These are phyloP conservation scores for Agrotis ipsilon DNA, from an alignment of 2,888 invertebrate species.

Conservation along the genomic window DNA sequence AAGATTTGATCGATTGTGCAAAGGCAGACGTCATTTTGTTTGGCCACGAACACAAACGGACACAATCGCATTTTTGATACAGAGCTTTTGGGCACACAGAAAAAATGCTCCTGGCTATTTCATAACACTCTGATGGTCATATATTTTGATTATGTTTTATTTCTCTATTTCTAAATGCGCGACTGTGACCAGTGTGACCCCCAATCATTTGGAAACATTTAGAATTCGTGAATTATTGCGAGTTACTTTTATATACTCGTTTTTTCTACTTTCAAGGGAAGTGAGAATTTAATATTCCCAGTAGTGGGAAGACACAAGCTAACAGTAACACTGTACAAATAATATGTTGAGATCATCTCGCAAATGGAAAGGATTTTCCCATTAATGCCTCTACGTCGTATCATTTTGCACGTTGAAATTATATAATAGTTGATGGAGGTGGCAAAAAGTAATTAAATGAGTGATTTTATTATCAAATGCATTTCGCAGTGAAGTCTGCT, in stretches of 20 bases:
- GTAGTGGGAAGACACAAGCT: too few species aligned
- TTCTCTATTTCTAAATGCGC: background rate
- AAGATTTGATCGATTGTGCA: slow-evolving; percentile 61
- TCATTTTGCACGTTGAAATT: background rate
- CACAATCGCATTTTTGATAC: slow-evolving; percentile 65
- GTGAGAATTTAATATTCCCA: too few species aligned
- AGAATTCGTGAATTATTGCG: background rate
- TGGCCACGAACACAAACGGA: slow-evolving; percentile 62
- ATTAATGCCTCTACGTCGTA: background rate
- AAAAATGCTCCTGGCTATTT: slow-evolving; percentile 25
- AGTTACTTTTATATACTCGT: too few species aligned
- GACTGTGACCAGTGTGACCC: too few species aligned
- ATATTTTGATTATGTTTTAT: slow-evolving; percentile 23
- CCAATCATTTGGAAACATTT: background rate
- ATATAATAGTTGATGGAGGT: background rate
- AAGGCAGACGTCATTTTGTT: slow-evolving; percentile 55
- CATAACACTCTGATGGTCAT: slow-evolving; percentile 9
- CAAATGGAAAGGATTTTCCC: background rate
- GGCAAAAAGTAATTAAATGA: slow-evolving; percentile 15
- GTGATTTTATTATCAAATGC: background rate
- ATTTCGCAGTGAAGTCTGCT: slow-evolving; percentile 2
- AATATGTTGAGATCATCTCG: background rate
- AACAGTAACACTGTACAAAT: background rate
- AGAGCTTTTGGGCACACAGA: slow-evolving; percentile 23
- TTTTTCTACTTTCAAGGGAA: too few species aligned